These are phyloP conservation scores for Oxycera nigricornis DNA, from an alignment of 2,888 invertebrate genomes.

Conservation along the genomic window DNA sequence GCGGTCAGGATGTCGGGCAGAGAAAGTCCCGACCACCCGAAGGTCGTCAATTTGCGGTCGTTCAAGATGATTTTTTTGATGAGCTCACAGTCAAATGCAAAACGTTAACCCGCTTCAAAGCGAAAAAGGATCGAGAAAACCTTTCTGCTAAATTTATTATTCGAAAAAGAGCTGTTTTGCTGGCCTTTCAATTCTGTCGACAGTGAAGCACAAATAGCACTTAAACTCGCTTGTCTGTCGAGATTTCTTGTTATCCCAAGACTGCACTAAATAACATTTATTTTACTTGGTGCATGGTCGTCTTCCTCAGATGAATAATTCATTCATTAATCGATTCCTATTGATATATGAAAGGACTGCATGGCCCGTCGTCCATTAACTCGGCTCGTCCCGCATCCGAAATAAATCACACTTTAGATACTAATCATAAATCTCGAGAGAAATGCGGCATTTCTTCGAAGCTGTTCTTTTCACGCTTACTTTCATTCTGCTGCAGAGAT, in stretches of 20 bases:
- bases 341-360: constrained; percentile 8
- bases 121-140: too few species aligned
- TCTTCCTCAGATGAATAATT: constrained; percentile 23
- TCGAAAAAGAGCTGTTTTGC: not conserved
- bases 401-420: constrained; percentile 11
- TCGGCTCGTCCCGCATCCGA: not conserved
- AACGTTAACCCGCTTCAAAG: not conserved
- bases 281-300: not conserved
- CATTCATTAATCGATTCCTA: constrained; percentile 19
- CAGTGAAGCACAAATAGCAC: not conserved
- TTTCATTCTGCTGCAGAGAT: not conserved
- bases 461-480: not conserved
- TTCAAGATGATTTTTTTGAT: not conserved
- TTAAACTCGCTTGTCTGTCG: not conserved
- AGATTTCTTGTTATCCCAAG: not conserved
- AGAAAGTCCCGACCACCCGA: not conserved
- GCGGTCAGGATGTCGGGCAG: not conserved
- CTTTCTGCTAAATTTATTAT: too few species aligned
- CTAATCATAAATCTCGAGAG: constrained; percentile 26
- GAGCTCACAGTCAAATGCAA: not conserved
- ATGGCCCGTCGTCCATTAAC: not conserved
- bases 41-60: not conserved
- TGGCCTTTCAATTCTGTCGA: not conserved
- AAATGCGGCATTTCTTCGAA: constrained; percentile 10
- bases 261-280: not conserved